phyloP scores from a whole-genome alignment of 2,113 vertebrate species.

The Chloroceryle aenea region DNA sequence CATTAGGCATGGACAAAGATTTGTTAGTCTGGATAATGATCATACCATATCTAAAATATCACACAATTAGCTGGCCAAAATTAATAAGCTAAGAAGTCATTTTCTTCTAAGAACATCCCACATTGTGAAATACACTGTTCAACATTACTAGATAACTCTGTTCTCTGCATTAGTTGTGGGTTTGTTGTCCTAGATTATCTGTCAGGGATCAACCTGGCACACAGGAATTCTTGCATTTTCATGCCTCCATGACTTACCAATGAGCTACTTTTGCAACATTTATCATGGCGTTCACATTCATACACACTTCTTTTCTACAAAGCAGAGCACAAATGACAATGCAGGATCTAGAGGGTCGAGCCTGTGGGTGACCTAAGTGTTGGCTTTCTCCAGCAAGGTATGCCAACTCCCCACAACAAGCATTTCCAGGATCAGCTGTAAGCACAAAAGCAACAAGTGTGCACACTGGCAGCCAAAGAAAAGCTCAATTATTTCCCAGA shows the following conservation, averaged over 20 bases:
- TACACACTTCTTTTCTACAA: not conserved
- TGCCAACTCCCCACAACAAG: accelerated
- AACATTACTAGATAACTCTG: not conserved
- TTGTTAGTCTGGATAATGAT: not conserved
- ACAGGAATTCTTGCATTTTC: not conserved
- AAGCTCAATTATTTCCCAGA: not conserved
- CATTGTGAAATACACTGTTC: not conserved
- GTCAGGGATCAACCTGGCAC: not conserved
- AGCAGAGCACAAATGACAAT: not conserved
- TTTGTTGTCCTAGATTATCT: not conserved
- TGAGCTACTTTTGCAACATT: not conserved
- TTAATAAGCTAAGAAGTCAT: not conserved
- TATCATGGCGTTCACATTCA: not conserved
- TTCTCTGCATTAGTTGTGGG: not conserved
- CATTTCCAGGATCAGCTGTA: not conserved
- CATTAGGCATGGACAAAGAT: not conserved
- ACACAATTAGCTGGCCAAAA: not conserved
- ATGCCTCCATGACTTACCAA: not conserved
- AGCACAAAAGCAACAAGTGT: not conserved
- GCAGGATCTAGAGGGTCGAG: not conserved
- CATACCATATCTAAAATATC: not conserved
- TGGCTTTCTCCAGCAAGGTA: not conserved
- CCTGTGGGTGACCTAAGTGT: no score
- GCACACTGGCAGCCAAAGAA: not conserved
- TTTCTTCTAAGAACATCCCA: not conserved